These are phyloP conservation scores for Babylonia areolata DNA, from an alignment of 1,140 invertebrate genomes.

Conservation along the genomic window DNA sequence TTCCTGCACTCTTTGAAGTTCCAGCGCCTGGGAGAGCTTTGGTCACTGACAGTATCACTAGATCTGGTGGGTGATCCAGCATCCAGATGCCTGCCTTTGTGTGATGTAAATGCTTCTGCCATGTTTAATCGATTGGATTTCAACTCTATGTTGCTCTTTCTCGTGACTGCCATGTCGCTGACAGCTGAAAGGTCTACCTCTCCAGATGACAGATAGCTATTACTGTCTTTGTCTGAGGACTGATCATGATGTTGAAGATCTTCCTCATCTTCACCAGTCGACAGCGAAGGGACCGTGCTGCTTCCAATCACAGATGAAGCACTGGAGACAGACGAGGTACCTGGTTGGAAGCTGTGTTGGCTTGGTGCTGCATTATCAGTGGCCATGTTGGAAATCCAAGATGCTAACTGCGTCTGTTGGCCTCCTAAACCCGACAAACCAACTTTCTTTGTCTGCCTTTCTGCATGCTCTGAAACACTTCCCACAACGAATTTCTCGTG, in stretches of 20 bases:
- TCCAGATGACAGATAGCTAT: slow-evolving; percentile 13
- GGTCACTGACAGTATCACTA: not conserved
- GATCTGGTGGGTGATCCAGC: not conserved
- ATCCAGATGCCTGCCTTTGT: not conserved
- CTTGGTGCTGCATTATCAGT: not conserved
- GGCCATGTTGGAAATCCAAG: not conserved
- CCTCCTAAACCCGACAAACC: no score
- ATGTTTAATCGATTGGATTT: not conserved
- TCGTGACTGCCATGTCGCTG: not conserved
- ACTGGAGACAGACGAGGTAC: not conserved
- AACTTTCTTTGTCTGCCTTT: no score
- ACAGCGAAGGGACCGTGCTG: not conserved
- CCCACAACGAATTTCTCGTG: not conserved
- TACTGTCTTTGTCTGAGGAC: not conserved
- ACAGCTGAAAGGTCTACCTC: not conserved
- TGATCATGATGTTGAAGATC: not conserved
- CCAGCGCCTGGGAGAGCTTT: not conserved
- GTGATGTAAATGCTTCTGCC: not conserved
- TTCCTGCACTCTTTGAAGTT: not conserved
- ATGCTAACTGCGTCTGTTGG: not conserved
- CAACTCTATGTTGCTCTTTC: not conserved
- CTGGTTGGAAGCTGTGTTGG: not conserved
- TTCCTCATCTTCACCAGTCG: not conserved
- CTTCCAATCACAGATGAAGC: not conserved
- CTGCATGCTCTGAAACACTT: not conserved